Conservation (phyloP, 2,797 vertebrate genomes). For the Chelmon rostratus region DNA sequence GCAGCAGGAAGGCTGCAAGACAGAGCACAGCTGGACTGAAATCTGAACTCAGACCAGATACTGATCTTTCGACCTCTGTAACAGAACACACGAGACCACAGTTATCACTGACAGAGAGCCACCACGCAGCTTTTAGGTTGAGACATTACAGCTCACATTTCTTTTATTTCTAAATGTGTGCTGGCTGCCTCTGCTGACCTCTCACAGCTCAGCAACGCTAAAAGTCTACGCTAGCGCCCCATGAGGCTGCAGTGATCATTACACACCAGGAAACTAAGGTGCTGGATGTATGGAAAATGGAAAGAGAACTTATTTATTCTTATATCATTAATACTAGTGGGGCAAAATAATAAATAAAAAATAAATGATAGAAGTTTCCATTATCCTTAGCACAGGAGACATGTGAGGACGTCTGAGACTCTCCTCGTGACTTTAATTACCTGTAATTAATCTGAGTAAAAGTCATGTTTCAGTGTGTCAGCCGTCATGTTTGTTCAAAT, state of each 20-base stretch:
- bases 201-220: background rate
- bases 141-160: too few species aligned
- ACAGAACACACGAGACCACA: background rate
- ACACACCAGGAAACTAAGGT: too few species aligned
- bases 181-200: background rate
- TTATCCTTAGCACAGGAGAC: too few species aligned
- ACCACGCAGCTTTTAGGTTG: too few species aligned
- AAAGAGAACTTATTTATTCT: background rate
- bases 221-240: background rate
- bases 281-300: background rate
- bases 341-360: too few species aligned
- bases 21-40: background rate
- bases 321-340: too few species aligned
- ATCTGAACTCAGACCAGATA: background rate
- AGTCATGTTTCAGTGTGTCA: too few species aligned
- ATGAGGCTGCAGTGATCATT: background rate
- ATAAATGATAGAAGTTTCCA: too few species aligned
- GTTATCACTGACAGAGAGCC: background rate
- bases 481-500: too few species aligned
- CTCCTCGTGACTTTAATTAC: too few species aligned
- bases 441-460: too few species aligned
- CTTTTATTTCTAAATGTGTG: background rate
- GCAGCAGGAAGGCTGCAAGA: conserved; percentile 89
- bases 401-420: too few species aligned
- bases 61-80: background rate